Evolutionary conservation across 2,113 vertebrate species (phyloP).

Genomic region (Mirounga angustirostris): DNA sequence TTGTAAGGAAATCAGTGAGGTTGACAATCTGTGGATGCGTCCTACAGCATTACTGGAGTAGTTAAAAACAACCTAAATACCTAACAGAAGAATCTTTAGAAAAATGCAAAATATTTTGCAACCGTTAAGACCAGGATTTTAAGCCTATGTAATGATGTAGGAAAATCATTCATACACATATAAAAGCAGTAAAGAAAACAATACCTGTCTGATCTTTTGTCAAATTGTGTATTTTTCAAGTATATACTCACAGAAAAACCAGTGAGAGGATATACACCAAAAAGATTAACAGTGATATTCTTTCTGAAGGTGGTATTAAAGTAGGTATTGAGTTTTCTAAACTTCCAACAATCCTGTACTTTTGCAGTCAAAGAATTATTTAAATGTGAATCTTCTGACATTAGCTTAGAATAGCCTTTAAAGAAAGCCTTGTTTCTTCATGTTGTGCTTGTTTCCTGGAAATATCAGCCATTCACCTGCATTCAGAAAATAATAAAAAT

Average conservation of each 20-base stretch:
- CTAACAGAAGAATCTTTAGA: background rate
- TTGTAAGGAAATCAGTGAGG: background rate
- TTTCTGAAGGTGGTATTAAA: background rate
- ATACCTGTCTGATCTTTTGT: background rate
- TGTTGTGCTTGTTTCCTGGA: background rate
- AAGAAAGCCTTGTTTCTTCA: background rate
- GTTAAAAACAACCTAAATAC: background rate
- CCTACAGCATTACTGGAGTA: background rate
- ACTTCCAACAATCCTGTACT: background rate
- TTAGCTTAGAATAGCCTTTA: background rate
- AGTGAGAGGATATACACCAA: background rate
- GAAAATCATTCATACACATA: background rate
- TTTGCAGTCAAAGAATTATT: background rate
- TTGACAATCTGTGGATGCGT: background rate
- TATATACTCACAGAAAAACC: background rate
- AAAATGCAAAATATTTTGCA: constrained; percentile 27
- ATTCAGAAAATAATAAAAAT: background rate
- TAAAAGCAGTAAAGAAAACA: constrained; percentile 1
- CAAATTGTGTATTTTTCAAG: constrained; percentile 7
- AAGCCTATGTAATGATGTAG: background rate
- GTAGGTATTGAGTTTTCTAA: background rate
- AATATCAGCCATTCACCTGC: background rate
- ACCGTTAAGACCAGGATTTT: background rate
- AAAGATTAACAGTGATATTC: background rate
- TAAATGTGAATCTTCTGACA: background rate